Conservation (phyloP, 2,888 invertebrate species). For the Myopa testacea region DNA sequence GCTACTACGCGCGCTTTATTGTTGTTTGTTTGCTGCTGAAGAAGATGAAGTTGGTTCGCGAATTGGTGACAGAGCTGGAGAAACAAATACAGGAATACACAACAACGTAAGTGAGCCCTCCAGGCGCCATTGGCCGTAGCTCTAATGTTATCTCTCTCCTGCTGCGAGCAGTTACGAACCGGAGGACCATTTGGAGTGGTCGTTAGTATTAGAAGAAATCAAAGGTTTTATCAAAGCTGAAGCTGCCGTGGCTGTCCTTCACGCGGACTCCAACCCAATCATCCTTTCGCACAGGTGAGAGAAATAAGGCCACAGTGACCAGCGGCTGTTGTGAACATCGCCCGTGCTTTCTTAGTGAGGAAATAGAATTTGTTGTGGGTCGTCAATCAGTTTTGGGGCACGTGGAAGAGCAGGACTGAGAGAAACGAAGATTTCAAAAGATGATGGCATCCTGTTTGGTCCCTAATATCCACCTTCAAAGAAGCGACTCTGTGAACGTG, state of each 20-base stretch:
- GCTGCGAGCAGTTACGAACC: constrained; percentile 79
- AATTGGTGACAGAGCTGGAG: constrained; percentile 91
- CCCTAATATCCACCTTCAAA: background rate
- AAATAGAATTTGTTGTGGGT: constrained; percentile 52
- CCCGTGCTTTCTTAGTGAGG: constrained; percentile 70
- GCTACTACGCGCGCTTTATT: constrained; percentile 96
- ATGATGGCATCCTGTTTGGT: too few species aligned
- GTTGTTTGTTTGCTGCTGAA: constrained; percentile 94
- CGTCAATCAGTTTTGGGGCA: constrained; percentile 2
- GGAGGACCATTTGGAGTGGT: constrained; percentile 98
- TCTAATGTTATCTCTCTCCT: background rate
- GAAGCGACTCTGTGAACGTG: background rate
- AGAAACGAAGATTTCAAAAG: background rate
- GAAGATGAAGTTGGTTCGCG: constrained; percentile 92
- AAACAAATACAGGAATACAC: constrained; percentile 96
- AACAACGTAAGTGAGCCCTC: constrained; percentile 72
- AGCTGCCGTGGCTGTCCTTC: constrained; percentile 87
- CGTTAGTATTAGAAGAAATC: constrained; percentile 92
- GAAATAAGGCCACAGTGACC: constrained; percentile 46
- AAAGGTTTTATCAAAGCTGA: constrained; percentile 95
- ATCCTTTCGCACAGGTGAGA: constrained; percentile 86
- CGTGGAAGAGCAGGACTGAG: background rate
- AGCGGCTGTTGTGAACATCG: constrained; percentile 50
- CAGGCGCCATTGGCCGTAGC: background rate
- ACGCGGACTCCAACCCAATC: constrained; percentile 87